phyloP scores from a whole-genome alignment of 2,888 invertebrate species.

The Steinernema hermaphroditum region DNA sequence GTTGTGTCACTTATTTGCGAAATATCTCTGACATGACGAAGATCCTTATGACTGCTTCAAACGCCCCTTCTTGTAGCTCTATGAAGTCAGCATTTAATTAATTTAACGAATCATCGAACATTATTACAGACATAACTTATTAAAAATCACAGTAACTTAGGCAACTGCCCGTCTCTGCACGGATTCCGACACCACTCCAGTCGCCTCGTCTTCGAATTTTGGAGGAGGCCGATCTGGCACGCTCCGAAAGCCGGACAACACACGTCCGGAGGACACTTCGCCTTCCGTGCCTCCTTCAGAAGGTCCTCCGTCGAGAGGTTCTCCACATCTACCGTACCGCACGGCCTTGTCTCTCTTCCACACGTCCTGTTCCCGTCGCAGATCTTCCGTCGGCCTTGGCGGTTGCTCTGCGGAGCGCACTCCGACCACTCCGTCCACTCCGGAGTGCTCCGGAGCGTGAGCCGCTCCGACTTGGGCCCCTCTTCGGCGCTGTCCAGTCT shows the following conservation, averaged over 20 bases:
- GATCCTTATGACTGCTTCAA: too few species aligned
- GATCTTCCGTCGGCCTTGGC: slow-evolving; percentile 36
- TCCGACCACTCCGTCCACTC: slow-evolving; percentile 47
- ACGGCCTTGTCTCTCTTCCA: slow-evolving; percentile 40
- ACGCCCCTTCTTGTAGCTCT: too few species aligned
- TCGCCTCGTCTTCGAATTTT: slow-evolving; percentile 49
- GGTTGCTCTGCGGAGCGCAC: slow-evolving; percentile 20
- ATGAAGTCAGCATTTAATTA: too few species aligned
- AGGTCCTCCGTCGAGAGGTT: slow-evolving; percentile 34
- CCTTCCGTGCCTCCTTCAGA: slow-evolving; percentile 46
- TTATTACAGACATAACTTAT: background rate
- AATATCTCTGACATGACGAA: too few species aligned
- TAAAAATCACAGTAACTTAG: slow-evolving; percentile 3
- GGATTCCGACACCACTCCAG: slow-evolving; percentile 60
- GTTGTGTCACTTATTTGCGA: too few species aligned
- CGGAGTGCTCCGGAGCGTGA: slow-evolving; percentile 27
- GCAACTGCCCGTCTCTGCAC: slow-evolving; percentile 39
- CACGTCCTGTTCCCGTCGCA: slow-evolving; percentile 42
- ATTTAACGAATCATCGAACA: too few species aligned
- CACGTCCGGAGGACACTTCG: slow-evolving; percentile 47
- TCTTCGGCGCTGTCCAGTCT: too few species aligned
- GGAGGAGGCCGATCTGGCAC: slow-evolving; percentile 53
- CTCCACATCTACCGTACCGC: slow-evolving; percentile 1
- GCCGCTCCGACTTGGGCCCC: background rate
- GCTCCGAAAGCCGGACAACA: slow-evolving; percentile 57